Conservation (phyloP, 2,113 vertebrate species). For the Coryphaenoides rupestris region DNA sequence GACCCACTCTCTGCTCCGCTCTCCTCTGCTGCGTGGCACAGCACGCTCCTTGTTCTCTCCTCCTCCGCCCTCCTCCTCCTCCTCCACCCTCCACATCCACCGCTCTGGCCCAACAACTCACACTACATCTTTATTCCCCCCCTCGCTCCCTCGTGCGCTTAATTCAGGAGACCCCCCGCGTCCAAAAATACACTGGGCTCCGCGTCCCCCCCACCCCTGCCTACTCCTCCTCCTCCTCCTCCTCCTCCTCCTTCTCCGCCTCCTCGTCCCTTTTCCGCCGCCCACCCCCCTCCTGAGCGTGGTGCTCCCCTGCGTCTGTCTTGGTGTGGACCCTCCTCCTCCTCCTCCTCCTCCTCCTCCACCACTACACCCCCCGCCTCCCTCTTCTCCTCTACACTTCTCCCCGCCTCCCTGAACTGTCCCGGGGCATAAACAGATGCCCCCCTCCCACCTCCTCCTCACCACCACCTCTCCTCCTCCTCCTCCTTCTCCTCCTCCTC, state of each 20-base stretch:
- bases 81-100: constrained; percentile 49
- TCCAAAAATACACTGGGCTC: constrained; percentile 64
- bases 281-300: too few relatives aligned
- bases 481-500: too few relatives aligned
- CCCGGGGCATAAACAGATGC: constrained; percentile 54
- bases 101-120: constrained; percentile 45
- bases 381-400: constrained; percentile 37
- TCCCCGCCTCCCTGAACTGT: constrained; percentile 36
- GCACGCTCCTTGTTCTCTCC: constrained; percentile 73
- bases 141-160: constrained; percentile 53
- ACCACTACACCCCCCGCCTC: constrained; percentile 28
- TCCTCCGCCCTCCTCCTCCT: constrained; percentile 38
- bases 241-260: too few relatives aligned
- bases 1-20: constrained; percentile 46
- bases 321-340: constrained; percentile 30
- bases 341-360: constrained; percentile 25
- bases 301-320: too few relatives aligned
- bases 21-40: constrained; percentile 47
- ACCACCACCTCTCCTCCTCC: background rate
- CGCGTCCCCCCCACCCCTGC: too few relatives aligned
- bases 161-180: constrained; percentile 67
- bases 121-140: constrained; percentile 81
- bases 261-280: too few relatives aligned
- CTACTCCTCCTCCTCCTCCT: too few relatives aligned
- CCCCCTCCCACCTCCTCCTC: constrained; percentile 18